Base-by-base conservation (phyloP, 2,888 invertebrate genomes). In the Protophormia terraenovae region DNA sequence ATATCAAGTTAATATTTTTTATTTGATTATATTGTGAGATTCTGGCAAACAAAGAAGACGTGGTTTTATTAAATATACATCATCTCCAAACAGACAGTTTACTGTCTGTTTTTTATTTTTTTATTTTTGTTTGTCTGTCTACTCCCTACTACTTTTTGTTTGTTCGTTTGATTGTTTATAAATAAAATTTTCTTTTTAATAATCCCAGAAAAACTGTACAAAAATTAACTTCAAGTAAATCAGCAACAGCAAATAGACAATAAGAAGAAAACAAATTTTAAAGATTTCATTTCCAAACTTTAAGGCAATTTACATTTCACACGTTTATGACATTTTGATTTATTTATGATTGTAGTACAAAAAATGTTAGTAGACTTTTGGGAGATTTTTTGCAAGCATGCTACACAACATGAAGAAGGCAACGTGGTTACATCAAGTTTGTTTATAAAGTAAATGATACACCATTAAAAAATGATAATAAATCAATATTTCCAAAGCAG, bases 311-410 rank as follows among this genome's bases (percentile, higher is more conserved):
- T 76, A 32, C 19, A 82, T 82, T 82, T 82, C 47, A 75, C 87
- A 87, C 89, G 89, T 89, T 91, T 90, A 89, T 91, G 92, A 90
- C 91, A 90, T 89, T 91, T 90, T 92, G 91, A 92, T 91, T 91
- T 91, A 91, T 91, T 90, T 89, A 91, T 91, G 85, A 82, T 47
- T 47, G 14, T 89, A 89, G 89, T 89, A 89, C 88, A 90, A 90
- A 90, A n/a, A 89, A 88, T 89, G 88, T 83, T n/a, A 64, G 47
- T 14, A 45, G 60, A 35, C 32, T 71, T 73, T 41, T 45, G 22
- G n/a, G 32, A 32, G 12, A 5, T 10, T 27, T 29, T 16, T 22
- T 22, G 10, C 41, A 1, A 14, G n/a, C n/a, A 41, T 5, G n/a
- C 41, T 41, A 41, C 41, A 41, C 14, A n/a, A n/a, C 1, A 10